Conservation (phyloP, 1,140 invertebrate genomes). For the Conus betulinus region DNA sequence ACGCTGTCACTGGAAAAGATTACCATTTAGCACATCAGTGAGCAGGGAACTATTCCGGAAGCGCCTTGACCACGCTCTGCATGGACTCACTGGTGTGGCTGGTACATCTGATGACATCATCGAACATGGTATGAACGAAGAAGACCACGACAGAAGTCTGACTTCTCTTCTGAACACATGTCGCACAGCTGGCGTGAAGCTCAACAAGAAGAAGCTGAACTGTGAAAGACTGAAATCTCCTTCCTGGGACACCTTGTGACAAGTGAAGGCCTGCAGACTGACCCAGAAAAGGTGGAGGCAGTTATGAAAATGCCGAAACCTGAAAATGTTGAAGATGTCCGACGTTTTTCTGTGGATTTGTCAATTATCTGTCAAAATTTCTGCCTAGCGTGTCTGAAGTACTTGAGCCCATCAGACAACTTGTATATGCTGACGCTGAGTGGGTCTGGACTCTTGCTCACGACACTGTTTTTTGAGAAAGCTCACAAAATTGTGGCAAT, state of each 20-base stretch:
- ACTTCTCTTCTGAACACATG: no score
- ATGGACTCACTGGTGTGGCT: no score
- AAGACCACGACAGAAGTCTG: no score
- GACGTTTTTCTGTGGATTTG: slow-evolving; percentile 1
- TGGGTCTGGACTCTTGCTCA: neutral
- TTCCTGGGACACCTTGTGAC: neutral
- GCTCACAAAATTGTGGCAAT: neutral
- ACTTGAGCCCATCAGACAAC: neutral
- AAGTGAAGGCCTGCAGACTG: slow-evolving; percentile 9
- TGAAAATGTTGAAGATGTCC: slow-evolving; percentile 18
- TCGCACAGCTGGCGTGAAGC: no score
- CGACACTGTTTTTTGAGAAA: neutral
- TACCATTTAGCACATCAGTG: no score
- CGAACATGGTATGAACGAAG: no score
- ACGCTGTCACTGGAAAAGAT: no score
- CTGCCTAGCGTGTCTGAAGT: slow-evolving; percentile 24
- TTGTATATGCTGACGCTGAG: neutral
- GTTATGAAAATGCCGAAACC: slow-evolving; percentile 36
- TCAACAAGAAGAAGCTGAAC: neutral
- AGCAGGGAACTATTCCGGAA: no score
- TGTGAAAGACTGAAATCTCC: neutral
- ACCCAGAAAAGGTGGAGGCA: slow-evolving; percentile 36
- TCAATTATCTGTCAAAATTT: slow-evolving; percentile 29
- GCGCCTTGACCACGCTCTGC: no score
- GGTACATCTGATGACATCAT: no score